A percentile compares a stretch with the other conserved stretches of the same genome.
phyloP scores from a whole-genome alignment of 2,113 vertebrate species.

The Tylochromis polylepis region DNA sequence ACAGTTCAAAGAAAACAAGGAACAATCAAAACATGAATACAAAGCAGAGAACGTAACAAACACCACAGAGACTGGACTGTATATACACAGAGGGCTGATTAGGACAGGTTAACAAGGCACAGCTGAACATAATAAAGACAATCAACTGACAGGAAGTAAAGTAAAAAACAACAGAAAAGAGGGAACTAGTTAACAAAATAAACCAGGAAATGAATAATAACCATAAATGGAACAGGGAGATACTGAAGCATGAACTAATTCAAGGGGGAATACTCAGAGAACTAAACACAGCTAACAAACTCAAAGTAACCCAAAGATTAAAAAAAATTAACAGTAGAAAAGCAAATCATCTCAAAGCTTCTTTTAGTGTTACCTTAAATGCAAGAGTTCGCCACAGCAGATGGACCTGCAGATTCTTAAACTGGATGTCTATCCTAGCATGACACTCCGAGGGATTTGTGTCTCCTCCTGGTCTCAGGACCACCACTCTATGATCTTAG shows the following conservation, averaged over 20 bases:
- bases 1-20: not conserved
- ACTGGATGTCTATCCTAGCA: not conserved
- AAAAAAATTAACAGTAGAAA: not conserved
- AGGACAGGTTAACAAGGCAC: not conserved
- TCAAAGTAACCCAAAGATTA: not conserved
- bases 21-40: not conserved
- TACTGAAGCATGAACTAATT: not conserved
- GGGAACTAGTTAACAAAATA: not conserved
- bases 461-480: not conserved
- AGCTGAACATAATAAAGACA: not conserved
- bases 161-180: not conserved
- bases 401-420: not conserved
- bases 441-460: not conserved
- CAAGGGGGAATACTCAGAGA: not conserved
- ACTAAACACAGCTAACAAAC: not conserved
- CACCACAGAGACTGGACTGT: not conserved
- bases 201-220: not conserved
- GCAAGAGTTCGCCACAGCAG: not conserved
- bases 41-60: not conserved
- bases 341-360: not conserved
- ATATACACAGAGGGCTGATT: not conserved
- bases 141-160: not conserved
- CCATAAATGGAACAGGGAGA: not conserved
- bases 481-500: not conserved
- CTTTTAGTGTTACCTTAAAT: not conserved